A percentile compares a stretch with the other conserved stretches of the same genome.
phyloP scores from a whole-genome alignment of 1,140 invertebrate genomes.

The Cherax destructor region DNA sequence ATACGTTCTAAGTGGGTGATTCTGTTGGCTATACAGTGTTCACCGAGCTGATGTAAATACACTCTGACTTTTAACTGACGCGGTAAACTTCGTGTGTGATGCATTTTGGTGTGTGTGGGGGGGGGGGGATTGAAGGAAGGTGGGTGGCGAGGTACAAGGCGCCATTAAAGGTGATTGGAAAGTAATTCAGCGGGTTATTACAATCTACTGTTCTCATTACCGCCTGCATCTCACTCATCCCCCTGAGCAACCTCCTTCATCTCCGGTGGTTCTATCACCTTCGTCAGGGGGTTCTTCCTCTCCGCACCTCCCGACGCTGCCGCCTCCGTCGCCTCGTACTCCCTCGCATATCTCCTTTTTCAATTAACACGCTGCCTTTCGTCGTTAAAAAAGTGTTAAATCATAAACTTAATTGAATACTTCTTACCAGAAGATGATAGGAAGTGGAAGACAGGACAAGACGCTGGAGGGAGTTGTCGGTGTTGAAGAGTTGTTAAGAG shows the following conservation, averaged over 20 bases:
- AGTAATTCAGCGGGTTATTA: slow-evolving; percentile 61
- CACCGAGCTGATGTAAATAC: slow-evolving; percentile 5
- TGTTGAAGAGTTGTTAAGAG: not conserved
- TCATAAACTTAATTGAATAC: slow-evolving; percentile 60
- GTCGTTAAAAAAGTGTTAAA: slow-evolving; percentile 55
- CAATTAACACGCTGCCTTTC: slow-evolving; percentile 61
- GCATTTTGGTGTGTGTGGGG: slow-evolving; percentile 3
- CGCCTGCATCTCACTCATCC: slow-evolving; percentile 55
- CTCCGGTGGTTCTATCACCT: not conserved
- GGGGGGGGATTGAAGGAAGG: not conserved
- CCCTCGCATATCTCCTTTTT: slow-evolving; percentile 54
- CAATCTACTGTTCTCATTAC: slow-evolving; percentile 61
- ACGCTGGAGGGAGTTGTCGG: not conserved
- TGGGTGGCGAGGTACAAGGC: not conserved
- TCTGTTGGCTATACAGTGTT: slow-evolving; percentile 17
- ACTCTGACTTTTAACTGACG: slow-evolving; percentile 14
- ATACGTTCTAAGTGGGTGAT: slow-evolving; percentile 46
- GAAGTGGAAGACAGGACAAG: not conserved
- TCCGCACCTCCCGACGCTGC: not conserved
- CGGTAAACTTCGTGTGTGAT: slow-evolving; percentile 23
- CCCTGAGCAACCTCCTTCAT: slow-evolving; percentile 20
- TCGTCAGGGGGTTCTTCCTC: not conserved
- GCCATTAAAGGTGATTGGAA: slow-evolving; percentile 62
- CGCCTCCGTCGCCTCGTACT: slow-evolving; percentile 21
- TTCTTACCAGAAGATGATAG: slow-evolving; percentile 30